Conservation (phyloP, 2,113 vertebrate species). For the Alosa alosa region DNA sequence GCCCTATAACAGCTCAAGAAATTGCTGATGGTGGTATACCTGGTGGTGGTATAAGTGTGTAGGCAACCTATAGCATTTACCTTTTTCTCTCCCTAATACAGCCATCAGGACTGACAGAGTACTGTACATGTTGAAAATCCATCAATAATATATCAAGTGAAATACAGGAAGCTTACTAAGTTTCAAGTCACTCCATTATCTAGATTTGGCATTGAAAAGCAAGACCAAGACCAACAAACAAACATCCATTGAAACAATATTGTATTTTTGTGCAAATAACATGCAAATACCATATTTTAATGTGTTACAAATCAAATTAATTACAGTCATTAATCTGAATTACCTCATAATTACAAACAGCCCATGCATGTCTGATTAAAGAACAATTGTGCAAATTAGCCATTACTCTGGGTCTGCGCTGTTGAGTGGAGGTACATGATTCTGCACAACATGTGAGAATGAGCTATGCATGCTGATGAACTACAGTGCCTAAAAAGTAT, state of each 20-base stretch:
- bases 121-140: not conserved
- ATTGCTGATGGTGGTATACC: not conserved
- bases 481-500: not conserved
- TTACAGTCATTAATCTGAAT: constrained; percentile 34
- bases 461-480: not conserved
- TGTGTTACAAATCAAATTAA: not conserved
- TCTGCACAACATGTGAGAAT: not conserved
- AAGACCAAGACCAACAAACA: not conserved
- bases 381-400: constrained; percentile 12
- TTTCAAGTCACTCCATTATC: not conserved
- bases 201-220: not conserved
- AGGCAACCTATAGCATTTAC: not conserved
- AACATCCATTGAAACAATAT: not conserved
- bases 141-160: not conserved
- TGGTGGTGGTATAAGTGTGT: not conserved
- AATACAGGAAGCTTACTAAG: not conserved
- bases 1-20: not conserved
- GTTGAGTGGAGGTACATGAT: not conserved
- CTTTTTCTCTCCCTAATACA: not conserved
- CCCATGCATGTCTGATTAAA: constrained; percentile 20
- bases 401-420: not conserved
- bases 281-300: not conserved
- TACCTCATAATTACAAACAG: constrained; percentile 42
- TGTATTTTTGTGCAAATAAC: not conserved
- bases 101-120: not conserved